phyloP scores from a whole-genome alignment of 2,888 invertebrate genomes.

The Furcula furcula region DNA sequence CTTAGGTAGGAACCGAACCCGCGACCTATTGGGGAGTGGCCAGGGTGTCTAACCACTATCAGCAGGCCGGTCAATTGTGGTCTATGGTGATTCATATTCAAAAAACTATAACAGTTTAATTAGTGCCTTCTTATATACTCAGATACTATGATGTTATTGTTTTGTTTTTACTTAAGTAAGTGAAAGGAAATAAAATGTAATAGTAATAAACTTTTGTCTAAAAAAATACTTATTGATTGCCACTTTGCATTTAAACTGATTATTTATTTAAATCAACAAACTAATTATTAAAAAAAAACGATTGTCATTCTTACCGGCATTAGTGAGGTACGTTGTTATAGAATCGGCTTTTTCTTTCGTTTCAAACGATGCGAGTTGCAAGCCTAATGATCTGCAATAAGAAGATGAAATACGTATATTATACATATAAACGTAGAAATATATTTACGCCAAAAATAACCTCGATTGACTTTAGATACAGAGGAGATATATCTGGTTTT shows the following conservation, averaged over 20 bases:
- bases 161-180: no score
- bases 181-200: background rate
- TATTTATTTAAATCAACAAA: conserved; percentile 1
- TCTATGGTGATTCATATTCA: no score
- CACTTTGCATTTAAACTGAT: background rate
- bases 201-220: background rate
- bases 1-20: no score
- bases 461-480: background rate
- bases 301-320: conserved; percentile 82
- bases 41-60: no score
- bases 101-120: no score
- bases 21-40: no score
- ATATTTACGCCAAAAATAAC: conserved; percentile 3
- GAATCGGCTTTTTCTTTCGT: conserved; percentile 93
- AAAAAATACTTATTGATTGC: background rate
- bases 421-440: conserved; percentile 3
- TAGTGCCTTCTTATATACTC: no score
- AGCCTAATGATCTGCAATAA: conserved; percentile 85
- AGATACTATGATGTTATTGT: no score
- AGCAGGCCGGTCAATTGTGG: no score
- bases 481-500: conserved; percentile 2
- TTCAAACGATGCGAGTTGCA: conserved; percentile 92
- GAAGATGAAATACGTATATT: conserved; percentile 26
- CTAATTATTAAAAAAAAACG: conserved; percentile 5
- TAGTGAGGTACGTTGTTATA: conserved; percentile 90